These are phyloP conservation scores for Girardia tigrina DNA, from an alignment of 2,888 invertebrate genomes.

Conservation along the genomic window DNA sequence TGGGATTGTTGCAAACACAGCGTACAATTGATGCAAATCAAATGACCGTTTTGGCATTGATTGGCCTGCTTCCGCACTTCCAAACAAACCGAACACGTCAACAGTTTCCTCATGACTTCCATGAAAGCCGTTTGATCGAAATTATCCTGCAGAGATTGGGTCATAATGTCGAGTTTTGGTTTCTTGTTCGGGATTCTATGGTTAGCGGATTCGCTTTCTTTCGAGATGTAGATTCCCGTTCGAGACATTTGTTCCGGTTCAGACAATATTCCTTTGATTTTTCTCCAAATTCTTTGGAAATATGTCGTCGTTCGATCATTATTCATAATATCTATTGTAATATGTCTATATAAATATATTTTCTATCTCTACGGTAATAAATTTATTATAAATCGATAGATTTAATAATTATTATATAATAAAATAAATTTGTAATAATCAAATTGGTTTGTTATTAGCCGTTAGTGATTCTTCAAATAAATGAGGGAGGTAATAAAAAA, in stretches of 20 bases:
- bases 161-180: background rate
- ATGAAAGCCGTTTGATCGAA: constrained; percentile 23
- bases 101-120: background rate
- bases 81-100: constrained; percentile 26
- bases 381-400: background rate
- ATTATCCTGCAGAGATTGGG: background rate
- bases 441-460: no score
- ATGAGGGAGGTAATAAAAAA: no score
- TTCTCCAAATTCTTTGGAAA: constrained; percentile 11
- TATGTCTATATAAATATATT: no score
- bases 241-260: background rate
- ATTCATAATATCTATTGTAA: background rate
- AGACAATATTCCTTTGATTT: background rate
- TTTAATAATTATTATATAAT: background rate
- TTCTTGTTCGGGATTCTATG: background rate
- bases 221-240: background rate
- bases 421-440: no score
- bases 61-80: background rate
- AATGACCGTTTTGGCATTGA: constrained; percentile 32
- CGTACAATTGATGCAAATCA: constrained; percentile 28
- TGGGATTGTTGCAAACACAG: background rate
- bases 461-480: no score
- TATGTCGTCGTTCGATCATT: background rate
- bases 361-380: constrained; percentile 9
- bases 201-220: background rate